These are phyloP conservation scores for Gryllus bimaculatus DNA, from an alignment of 1,140 invertebrate species.

Conservation along the genomic window DNA sequence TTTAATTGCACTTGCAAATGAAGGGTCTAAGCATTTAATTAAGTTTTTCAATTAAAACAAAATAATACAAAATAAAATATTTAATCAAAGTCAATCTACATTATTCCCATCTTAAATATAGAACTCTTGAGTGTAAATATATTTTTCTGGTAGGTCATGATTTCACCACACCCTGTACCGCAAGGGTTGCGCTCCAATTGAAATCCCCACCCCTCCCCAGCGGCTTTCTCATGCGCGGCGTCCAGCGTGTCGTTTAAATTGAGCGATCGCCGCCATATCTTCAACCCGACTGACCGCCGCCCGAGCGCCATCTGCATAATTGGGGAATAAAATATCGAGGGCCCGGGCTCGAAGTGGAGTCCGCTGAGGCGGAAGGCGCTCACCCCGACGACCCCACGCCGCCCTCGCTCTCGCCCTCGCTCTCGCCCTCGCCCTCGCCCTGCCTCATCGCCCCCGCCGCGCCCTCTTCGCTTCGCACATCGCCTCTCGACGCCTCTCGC, in stretches of 20 bases:
- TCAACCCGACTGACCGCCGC: not conserved
- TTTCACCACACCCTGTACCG: too few relatives aligned
- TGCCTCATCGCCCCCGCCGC: too few relatives aligned
- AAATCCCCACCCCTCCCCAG: too few relatives aligned
- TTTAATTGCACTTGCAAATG: too few relatives aligned
- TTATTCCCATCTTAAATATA: not conserved
- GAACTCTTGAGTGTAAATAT: not conserved
- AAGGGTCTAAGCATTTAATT: too few relatives aligned
- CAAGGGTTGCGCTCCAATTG: too few relatives aligned
- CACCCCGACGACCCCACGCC: not conserved
- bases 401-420: not conserved
- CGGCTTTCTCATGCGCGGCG: too few relatives aligned
- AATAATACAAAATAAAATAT: too few relatives aligned
- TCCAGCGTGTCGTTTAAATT: not conserved
- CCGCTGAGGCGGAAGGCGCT: not conserved
- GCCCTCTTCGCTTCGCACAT: too few relatives aligned
- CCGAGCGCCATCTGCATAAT: not conserved
- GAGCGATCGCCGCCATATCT: conserved; percentile 2
- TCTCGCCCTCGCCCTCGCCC: too few relatives aligned
- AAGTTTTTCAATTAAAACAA: too few relatives aligned
- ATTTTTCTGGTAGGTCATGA: not conserved
- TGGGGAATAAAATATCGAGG: not conserved
- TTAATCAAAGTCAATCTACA: not conserved
- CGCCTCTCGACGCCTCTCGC: not conserved
- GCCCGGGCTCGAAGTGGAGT: not conserved